phyloP scores from a whole-genome alignment of 2,113 vertebrate genomes.

The Accipiter cooperii region DNA sequence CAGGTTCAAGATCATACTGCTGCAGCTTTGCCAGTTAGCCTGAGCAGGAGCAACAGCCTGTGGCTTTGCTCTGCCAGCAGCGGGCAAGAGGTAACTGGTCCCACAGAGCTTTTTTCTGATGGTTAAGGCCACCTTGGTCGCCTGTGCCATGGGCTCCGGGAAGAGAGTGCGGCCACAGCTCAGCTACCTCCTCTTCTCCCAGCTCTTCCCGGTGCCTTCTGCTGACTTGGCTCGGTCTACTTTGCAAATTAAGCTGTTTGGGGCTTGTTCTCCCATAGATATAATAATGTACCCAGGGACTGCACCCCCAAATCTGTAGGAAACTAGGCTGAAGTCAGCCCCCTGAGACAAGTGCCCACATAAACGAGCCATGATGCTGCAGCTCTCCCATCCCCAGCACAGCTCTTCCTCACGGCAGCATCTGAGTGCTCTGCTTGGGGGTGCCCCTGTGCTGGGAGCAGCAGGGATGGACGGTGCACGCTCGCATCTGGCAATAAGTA shows the following conservation, averaged over 20 bases:
- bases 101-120: neutral
- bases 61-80: neutral
- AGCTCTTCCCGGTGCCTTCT: neutral
- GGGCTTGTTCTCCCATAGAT: neutral
- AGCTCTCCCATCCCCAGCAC: neutral
- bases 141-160: neutral
- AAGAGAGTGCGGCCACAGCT: fast-evolving
- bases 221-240: fast-evolving
- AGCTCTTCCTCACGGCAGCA: neutral
- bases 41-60: neutral
- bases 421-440: neutral
- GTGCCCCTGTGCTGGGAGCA: neutral
- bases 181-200: neutral
- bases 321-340: neutral
- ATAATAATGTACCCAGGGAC: neutral
- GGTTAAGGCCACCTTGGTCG: neutral
- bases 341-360: fast-evolving
- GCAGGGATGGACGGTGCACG: fast-evolving
- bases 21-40: neutral
- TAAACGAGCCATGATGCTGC: fast-evolving
- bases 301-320: neutral
- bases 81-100: fast-evolving
- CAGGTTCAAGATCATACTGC: neutral
- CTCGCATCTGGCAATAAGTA: neutral
- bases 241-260: neutral